Conservation (phyloP, 2,797 vertebrate species). For the Gila robusta region DNA sequence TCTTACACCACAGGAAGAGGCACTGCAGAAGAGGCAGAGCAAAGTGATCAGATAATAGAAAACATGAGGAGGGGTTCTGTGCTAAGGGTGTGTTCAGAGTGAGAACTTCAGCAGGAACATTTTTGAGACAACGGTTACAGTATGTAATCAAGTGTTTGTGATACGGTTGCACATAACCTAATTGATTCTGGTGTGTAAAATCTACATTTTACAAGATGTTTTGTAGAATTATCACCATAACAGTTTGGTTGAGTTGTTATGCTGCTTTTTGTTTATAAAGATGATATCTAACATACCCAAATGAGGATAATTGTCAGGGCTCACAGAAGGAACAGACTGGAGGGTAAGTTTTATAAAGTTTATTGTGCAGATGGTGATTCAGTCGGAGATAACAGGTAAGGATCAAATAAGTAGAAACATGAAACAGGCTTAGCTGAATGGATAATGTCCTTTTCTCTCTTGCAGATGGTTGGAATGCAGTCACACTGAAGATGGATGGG, state of each 20-base stretch:
- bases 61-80: constrained; percentile 6
- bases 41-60: constrained; percentile 27
- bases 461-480: too few relatives aligned
- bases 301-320: neutral
- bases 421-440: too few relatives aligned
- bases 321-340: too few relatives aligned
- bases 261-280: neutral
- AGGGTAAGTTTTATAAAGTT: too few relatives aligned
- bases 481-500: too few relatives aligned
- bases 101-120: neutral
- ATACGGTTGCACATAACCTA: neutral
- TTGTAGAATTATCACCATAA: neutral
- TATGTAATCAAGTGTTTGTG: neutral
- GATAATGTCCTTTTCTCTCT: too few relatives aligned
- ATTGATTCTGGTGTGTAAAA: constrained; percentile 2
- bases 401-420: too few relatives aligned
- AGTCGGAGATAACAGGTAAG: too few relatives aligned
- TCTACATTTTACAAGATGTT: neutral
- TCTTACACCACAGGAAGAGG: constrained; percentile 16
- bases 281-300: neutral
- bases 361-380: too few relatives aligned
- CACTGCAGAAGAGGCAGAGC: constrained; percentile 27
- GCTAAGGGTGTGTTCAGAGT: neutral
- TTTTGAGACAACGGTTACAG: neutral
- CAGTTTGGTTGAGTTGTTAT: neutral